A percentile compares a stretch with the other conserved stretches of the same genome.
phyloP scores from a whole-genome alignment of 2,888 invertebrate species.

The Thymelicus sylvestris region DNA sequence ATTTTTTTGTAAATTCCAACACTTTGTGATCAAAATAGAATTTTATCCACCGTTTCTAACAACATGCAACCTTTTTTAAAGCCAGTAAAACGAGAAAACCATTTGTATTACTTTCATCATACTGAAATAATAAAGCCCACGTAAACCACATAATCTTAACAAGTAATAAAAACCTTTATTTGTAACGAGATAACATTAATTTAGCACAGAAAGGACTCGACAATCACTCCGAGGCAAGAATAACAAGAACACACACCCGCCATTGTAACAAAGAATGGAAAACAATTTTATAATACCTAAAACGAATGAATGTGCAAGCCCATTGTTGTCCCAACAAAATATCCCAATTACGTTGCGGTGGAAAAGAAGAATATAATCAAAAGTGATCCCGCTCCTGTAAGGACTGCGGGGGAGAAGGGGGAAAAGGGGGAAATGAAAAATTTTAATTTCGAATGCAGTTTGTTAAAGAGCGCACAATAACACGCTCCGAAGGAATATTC shows the following conservation, averaged over 20 bases:
- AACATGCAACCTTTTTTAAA: no score
- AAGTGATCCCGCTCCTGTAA: constrained; percentile 69
- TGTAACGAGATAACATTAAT: constrained; percentile 35
- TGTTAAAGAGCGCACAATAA: constrained; percentile 81
- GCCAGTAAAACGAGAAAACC: no score
- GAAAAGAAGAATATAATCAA: constrained; percentile 77
- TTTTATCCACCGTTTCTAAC: no score
- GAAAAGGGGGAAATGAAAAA: constrained; percentile 67
- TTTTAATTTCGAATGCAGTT: constrained; percentile 85
- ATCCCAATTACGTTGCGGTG: constrained; percentile 81
- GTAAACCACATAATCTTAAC: no score
- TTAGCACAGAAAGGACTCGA: constrained; percentile 46
- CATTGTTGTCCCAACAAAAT: constrained; percentile 78
- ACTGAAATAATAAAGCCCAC: no score
- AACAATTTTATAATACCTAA: constrained; percentile 71
- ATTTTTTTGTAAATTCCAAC: no score
- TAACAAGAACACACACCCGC: constrained; percentile 45
- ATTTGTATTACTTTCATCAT: no score
- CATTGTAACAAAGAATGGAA: constrained; percentile 55
- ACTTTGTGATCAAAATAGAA: no score
- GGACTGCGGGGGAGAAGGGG: constrained; percentile 53
- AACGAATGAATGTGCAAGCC: constrained; percentile 77
- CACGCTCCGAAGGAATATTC: constrained; percentile 65
- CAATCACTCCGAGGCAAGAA: constrained; percentile 49
- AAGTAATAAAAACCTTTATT: background rate